Evolutionary conservation across 2,888 invertebrate species (phyloP).

Genomic region (Syrphus vitripennis): DNA sequence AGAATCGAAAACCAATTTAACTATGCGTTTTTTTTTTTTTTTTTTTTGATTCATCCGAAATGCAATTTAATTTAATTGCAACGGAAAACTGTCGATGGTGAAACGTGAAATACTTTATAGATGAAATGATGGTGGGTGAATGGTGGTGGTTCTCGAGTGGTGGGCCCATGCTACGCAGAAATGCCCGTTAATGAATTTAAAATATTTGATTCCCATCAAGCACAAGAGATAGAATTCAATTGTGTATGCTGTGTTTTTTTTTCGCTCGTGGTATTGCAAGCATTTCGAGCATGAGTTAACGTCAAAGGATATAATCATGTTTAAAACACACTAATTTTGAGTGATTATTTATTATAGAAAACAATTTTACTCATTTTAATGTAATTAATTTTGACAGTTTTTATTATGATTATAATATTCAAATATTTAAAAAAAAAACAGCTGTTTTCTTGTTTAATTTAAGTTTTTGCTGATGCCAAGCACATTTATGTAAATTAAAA

Average conservation of each 20-base stretch:
- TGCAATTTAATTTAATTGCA: constrained; percentile 57
- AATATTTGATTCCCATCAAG: constrained; percentile 13
- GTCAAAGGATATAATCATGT: constrained; percentile 12
- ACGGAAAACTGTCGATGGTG: not conserved
- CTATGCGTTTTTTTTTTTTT: not conserved
- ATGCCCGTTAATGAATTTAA: constrained; percentile 21
- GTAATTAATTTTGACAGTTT: not conserved
- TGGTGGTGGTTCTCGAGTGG: not conserved
- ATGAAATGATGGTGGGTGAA: not conserved
- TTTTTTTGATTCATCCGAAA: not conserved
- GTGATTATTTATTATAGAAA: not conserved
- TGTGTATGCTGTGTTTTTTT: not conserved
- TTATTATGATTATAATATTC: too few relatives aligned
- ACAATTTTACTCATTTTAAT: not conserved
- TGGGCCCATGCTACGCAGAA: not conserved
- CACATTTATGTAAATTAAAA: too few relatives aligned
- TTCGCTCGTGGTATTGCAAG: not conserved
- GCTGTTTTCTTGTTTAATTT: not conserved
- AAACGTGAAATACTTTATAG: not conserved
- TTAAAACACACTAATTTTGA: constrained; percentile 2
- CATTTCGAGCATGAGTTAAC: constrained; percentile 11
- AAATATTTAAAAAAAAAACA: not conserved
- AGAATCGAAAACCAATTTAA: constrained; percentile 49
- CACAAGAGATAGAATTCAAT: constrained; percentile 2
- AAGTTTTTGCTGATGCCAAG: not conserved